Percentiles rank a stretch among this genome's conserved stretches.
phyloP scores from a whole-genome alignment of 2,113 vertebrate species.

The Labeo catla region DNA sequence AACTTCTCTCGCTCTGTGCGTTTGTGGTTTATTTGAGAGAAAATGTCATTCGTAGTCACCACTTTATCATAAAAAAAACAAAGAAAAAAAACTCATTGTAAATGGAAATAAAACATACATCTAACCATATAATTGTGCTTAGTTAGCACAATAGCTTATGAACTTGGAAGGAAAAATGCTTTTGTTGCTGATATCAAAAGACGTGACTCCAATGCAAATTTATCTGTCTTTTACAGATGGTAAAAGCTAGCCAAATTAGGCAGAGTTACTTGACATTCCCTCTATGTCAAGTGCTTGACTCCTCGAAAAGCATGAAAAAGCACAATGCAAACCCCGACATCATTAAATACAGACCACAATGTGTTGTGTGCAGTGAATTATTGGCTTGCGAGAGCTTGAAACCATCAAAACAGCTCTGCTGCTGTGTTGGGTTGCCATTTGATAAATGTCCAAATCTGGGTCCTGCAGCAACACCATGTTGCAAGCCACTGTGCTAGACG shows the following conservation, averaged over 20 bases:
- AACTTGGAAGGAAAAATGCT: not conserved
- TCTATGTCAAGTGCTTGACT: not conserved
- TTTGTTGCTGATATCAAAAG: not conserved
- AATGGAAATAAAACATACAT: not conserved
- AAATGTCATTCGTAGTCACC: not conserved
- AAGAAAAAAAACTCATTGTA: not conserved
- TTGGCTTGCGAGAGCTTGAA: not conserved
- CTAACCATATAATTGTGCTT: not conserved
- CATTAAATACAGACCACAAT: not conserved
- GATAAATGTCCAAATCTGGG: constrained; percentile 15
- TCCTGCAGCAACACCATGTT: not conserved
- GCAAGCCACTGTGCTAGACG: not conserved
- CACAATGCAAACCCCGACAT: not conserved
- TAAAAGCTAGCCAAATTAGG: not conserved
- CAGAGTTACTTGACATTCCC: not conserved
- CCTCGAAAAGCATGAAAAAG: not conserved
- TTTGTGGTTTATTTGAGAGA: not conserved
- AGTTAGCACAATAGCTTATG: not conserved
- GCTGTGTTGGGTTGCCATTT: constrained; percentile 10
- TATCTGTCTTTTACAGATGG: not conserved
- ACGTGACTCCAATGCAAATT: not conserved
- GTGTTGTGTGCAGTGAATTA: not conserved
- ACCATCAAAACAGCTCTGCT: not conserved
- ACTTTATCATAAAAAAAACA: not conserved
- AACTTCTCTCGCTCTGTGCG: not conserved